A percentile compares a stretch with the other conserved stretches of the same genome.
phyloP scores from a whole-genome alignment of 2,797 vertebrate genomes.

The Phyllotis vaccarum region DNA sequence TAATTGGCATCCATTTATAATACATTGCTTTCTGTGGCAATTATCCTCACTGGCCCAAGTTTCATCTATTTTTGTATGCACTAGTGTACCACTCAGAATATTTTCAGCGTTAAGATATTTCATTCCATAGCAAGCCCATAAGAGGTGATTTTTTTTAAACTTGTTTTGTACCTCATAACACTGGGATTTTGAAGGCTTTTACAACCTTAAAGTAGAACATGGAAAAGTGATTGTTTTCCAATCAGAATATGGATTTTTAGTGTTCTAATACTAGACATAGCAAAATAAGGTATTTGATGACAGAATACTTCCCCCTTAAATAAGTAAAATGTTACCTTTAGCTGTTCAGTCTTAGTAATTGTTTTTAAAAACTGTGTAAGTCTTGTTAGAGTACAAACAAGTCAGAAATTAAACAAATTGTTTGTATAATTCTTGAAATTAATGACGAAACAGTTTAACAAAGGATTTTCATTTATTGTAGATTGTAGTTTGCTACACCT shows the following conservation, averaged over 20 bases:
- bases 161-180: not conserved
- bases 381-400: not conserved
- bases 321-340: not conserved
- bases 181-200: constrained; percentile 36
- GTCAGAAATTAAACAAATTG: constrained; percentile 49
- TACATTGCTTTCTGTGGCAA: constrained; percentile 79
- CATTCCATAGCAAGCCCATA: not conserved
- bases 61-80: constrained; percentile 82
- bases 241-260: not conserved
- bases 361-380: not conserved
- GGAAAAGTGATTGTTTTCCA: constrained; percentile 38
- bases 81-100: constrained; percentile 75
- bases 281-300: not conserved
- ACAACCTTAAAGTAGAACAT: not conserved
- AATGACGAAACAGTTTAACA: not conserved
- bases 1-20: constrained; percentile 82
- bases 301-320: constrained; percentile 29
- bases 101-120: constrained; percentile 62
- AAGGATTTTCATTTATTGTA: not conserved
- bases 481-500: constrained; percentile 4
- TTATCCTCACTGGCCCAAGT: constrained; percentile 76
- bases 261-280: not conserved
- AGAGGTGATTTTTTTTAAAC: constrained; percentile 34
- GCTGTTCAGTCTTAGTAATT: not conserved
- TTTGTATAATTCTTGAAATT: constrained; percentile 45